Evolutionary conservation across 2,113 vertebrate species (phyloP), one percentile per base, ranked within the genome.

Genomic region (Lophius piscatorius): DNA sequence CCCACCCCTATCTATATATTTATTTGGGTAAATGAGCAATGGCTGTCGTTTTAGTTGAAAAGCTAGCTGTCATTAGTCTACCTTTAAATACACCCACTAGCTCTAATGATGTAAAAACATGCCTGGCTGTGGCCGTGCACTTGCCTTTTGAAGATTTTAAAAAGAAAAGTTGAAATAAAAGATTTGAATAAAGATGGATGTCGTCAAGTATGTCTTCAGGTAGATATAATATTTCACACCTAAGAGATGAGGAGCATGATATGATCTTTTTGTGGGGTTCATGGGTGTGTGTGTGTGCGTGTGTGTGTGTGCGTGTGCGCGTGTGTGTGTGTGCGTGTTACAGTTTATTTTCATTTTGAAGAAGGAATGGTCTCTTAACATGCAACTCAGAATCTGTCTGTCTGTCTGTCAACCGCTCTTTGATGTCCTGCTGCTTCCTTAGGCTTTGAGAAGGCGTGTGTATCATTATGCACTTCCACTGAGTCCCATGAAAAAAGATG

Each of bases 81-180:
- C 78, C 78, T 85, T 78, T 70, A 72, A 76, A 82, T 78, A 84
- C 82, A 71, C 84, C 82, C 78, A 81, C 76, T 2, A 17, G 64
- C 80, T 75, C 83, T 90, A 87, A 90, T 85, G 88, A 90, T 85
- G 81, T 72, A 78, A 76, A 79, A 79, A 77, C 80, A 77, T 57
- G 80, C 69, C 82, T 54, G 82, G 74, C 70, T 66, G 68, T 73
- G 76, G 74, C 59, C 57, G 77, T 66, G 61, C 74, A 69, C 21
- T 52, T 81, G 63, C 46, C 21, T 40, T 84, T 86, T 89, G 83
- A 87, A 84, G 81, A 74, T 28, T 16, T 12, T 17, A 33, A 48
- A 61, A 61, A 59, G 48, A 42, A 64, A 41, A 41, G 9, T 10
- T 0, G 52, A 74, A 74, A 52, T 60, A 70, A 60, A 80, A 76